Conservation (phyloP, 2,888 invertebrate genomes). For the Acleris holmiana region DNA sequence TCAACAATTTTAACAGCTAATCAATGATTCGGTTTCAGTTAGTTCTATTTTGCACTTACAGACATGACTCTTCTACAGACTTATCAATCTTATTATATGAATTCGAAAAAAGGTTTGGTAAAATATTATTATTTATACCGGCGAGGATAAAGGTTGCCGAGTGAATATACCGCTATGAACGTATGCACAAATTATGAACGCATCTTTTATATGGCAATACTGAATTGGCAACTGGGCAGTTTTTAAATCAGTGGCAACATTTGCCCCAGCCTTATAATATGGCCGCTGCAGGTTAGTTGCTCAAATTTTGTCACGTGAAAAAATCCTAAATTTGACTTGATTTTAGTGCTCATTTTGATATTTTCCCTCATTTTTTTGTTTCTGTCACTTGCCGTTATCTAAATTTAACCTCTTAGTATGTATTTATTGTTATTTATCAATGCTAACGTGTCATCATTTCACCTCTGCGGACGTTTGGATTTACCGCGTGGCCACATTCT, state of each 20-base stretch:
- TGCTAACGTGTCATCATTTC: constrained; percentile 84
- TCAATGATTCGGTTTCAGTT: too few relatives aligned
- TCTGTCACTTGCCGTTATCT: constrained; percentile 47
- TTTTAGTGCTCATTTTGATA: constrained; percentile 47
- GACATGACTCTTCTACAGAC: too few relatives aligned
- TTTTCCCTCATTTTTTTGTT: constrained; percentile 49
- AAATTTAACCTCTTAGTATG: constrained; percentile 42
- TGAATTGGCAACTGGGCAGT: constrained; percentile 3
- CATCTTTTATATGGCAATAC: constrained; percentile 20
- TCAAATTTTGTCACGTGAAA: constrained; percentile 82
- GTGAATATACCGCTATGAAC: background rate
- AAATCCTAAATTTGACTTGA: constrained; percentile 52
- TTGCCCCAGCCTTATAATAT: constrained; percentile 86
- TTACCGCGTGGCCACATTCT: constrained; percentile 84
- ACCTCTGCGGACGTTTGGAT: constrained; percentile 81
- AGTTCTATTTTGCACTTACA: too few relatives aligned
- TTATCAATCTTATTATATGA: too few relatives aligned
- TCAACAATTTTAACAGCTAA: too few relatives aligned
- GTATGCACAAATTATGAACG: constrained; percentile 17
- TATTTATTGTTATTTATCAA: constrained; percentile 67
- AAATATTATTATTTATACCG: too few relatives aligned
- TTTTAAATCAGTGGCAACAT: constrained; percentile 70
- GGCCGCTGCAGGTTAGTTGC: constrained; percentile 89
- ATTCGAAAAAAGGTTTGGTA: too few relatives aligned
- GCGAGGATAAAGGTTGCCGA: background rate